Evolutionary conservation across 2,113 vertebrate species (phyloP).

Genomic region (Melanocharis versteri): DNA sequence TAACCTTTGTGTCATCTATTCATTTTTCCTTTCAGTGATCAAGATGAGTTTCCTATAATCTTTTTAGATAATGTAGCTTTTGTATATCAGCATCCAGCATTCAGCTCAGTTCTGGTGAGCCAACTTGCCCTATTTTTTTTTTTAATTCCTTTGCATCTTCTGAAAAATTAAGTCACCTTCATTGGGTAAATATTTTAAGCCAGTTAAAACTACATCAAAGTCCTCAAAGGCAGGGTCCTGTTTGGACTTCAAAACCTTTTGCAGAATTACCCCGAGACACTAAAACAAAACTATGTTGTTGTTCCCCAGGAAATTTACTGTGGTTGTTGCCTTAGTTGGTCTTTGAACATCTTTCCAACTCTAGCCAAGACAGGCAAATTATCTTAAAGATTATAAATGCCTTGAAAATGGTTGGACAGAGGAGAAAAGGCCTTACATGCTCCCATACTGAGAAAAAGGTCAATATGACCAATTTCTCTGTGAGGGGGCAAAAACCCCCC

Average conservation of each 20-base stretch:
- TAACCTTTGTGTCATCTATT: neutral
- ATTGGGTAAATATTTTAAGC: neutral
- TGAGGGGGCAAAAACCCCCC: fast-evolving
- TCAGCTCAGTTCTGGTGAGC: neutral
- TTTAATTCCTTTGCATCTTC: neutral
- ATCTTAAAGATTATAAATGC: neutral
- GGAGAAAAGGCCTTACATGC: neutral
- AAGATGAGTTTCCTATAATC: neutral
- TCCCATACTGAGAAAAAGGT: neutral
- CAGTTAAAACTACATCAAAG: neutral
- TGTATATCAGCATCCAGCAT: neutral
- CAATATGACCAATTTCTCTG: neutral
- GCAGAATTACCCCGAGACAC: neutral
- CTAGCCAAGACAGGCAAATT: neutral
- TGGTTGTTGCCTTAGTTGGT: neutral
- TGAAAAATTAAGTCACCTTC: neutral
- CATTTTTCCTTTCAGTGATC: neutral
- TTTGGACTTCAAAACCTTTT: neutral
- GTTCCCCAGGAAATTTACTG: neutral
- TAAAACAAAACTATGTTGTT: neutral
- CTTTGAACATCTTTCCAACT: neutral
- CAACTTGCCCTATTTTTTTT: neutral
- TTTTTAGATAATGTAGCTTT: neutral
- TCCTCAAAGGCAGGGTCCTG: neutral
- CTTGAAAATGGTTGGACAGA: neutral